phyloP scores from a whole-genome alignment of 2,888 invertebrate genomes.

The Agrenia bidenticulata region DNA sequence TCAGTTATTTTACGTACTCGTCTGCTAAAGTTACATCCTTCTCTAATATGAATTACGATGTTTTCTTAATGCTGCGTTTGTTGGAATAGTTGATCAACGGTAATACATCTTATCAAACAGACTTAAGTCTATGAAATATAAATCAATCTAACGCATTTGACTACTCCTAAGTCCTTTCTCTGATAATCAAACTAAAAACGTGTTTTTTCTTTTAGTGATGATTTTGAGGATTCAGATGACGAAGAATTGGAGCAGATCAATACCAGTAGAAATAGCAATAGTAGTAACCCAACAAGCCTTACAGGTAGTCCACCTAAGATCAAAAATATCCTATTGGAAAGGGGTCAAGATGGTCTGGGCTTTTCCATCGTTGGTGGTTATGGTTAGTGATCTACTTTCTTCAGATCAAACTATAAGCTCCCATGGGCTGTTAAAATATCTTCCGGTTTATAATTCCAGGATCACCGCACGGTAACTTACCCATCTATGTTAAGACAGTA shows the following conservation, averaged over 20 bases:
- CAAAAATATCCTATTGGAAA: constrained; percentile 56
- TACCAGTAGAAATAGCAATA: constrained; percentile 18
- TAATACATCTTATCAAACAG: too few relatives aligned
- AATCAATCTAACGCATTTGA: too few relatives aligned
- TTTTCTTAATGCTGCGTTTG: background rate
- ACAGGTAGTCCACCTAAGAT: constrained; percentile 39
- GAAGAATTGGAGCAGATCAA: constrained; percentile 26
- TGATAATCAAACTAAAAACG: constrained; percentile 2
- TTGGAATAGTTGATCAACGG: constrained; percentile 14
- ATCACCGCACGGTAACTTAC: constrained; percentile 60
- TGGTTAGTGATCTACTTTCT: constrained; percentile 50
- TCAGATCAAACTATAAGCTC: background rate
- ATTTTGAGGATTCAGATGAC: constrained; percentile 22
- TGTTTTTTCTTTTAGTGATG: constrained; percentile 2
- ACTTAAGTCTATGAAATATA: too few relatives aligned
- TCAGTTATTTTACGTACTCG: background rate
- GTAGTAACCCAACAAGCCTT: constrained; percentile 11
- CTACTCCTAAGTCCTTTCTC: constrained; percentile 11
- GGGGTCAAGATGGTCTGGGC: constrained; percentile 61
- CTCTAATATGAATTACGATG: background rate
- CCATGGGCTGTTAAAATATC: background rate
- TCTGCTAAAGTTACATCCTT: background rate
- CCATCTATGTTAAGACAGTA: constrained; percentile 61
- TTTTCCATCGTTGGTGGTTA: constrained; percentile 62
- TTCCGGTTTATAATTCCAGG: constrained; percentile 18